These are phyloP conservation scores for Bursaphelenchus okinawaensis DNA, from an alignment of 2,888 invertebrate species.

Conservation along the genomic window DNA sequence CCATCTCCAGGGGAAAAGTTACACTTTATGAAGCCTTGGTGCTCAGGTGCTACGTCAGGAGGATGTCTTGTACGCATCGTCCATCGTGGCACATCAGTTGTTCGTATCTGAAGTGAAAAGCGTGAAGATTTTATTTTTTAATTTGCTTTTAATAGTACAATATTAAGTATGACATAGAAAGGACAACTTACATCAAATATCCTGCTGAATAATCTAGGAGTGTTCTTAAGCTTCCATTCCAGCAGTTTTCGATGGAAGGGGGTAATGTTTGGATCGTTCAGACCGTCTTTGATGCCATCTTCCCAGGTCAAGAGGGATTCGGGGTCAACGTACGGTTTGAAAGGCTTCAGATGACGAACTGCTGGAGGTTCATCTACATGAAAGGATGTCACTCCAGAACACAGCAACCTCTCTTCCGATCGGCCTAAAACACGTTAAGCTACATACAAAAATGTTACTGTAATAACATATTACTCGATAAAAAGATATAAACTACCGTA, in stretches of 20 bases:
- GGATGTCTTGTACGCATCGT: slow-evolving; percentile 2
- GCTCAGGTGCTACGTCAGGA: not conserved
- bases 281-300: slow-evolving; percentile 16
- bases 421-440: no score
- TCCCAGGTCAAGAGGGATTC: slow-evolving; percentile 36
- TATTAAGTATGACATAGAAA: not conserved
- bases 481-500: no score
- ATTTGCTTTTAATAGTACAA: not conserved
- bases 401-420: slow-evolving; percentile 57
- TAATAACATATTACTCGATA: no score
- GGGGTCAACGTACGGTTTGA: slow-evolving; percentile 56
- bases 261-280: slow-evolving; percentile 8
- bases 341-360: slow-evolving; percentile 52
- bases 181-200: slow-evolving; percentile 1
- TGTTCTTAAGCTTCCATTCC: not conserved
- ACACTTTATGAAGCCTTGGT: not conserved
- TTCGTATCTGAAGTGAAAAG: slow-evolving; percentile 7
- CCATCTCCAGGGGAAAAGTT: slow-evolving; percentile 27
- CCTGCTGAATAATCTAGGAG: not conserved
- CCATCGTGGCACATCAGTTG: slow-evolving; percentile 8
- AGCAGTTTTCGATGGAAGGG: slow-evolving; percentile 11
- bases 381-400: slow-evolving; percentile 32
- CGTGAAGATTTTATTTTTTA: no score
- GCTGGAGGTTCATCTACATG: slow-evolving; percentile 28
- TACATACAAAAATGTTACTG: no score